A percentile compares a stretch with the other conserved stretches of the same genome.
Evolutionary conservation across 2,888 invertebrate genomes (phyloP).

Genomic region (Himalopsyche japonica): DNA sequence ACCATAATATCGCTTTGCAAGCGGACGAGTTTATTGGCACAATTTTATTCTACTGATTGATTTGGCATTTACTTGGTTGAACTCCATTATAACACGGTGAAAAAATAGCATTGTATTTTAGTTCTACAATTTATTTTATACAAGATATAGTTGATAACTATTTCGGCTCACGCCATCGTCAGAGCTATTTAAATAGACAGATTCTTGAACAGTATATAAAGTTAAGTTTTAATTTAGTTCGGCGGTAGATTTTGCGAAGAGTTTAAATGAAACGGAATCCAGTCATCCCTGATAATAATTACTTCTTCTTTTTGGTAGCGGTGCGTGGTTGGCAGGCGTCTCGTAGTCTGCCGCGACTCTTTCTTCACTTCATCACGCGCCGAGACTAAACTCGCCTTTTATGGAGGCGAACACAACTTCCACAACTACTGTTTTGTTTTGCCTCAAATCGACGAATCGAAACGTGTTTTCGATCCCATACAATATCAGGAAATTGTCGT

Average conservation of each 20-base stretch:
- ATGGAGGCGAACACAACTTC: background rate
- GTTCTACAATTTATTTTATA: no score
- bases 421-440: background rate
- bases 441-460: background rate
- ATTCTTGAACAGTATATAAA: no score
- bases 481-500: background rate
- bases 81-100: no score
- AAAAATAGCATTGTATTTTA: no score
- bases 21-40: no score
- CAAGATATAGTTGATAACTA: no score
- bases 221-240: no score
- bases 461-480: background rate
- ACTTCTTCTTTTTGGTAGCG: background rate
- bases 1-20: no score
- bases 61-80: no score
- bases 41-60: no score
- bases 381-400: background rate
- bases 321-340: background rate
- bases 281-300: background rate
- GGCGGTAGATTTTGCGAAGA: background rate
- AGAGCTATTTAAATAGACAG: no score
- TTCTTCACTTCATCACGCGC: background rate
- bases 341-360: conserved; percentile 3
- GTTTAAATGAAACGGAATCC: background rate
- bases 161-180: no score